Evolutionary conservation across 2,113 vertebrate genomes (phyloP).

Genomic region (Gallinago media): DNA sequence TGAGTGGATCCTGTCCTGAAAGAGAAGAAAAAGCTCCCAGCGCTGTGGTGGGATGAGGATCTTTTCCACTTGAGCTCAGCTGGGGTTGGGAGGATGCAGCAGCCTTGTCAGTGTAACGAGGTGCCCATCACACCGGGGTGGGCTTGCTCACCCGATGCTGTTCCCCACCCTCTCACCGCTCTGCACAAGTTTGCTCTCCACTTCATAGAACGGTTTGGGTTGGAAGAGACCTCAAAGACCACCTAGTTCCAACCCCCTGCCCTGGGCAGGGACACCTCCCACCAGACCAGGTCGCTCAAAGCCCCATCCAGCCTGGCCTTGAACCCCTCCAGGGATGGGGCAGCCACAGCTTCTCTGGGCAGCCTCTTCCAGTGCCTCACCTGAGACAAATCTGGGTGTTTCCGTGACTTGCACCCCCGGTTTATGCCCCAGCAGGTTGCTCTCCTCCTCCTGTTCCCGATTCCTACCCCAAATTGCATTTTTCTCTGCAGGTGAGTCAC

Average conservation of each 20-base stretch:
- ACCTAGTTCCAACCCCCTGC: neutral
- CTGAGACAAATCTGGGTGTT: neutral
- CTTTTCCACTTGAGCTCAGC: neutral
- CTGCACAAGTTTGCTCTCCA: neutral
- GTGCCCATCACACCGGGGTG: fast-evolving
- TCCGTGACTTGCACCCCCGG: neutral
- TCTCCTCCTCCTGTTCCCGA: neutral
- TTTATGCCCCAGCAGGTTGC: neutral
- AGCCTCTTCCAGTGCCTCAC: neutral
- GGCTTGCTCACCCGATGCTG: fast-evolving
- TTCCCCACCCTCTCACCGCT: neutral
- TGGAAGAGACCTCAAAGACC: neutral
- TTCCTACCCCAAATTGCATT: conserved; percentile 24
- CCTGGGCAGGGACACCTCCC: neutral
- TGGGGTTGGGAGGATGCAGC: neutral
- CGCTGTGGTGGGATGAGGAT: neutral
- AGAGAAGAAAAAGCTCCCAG: neutral
- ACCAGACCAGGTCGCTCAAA: neutral
- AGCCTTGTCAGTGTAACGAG: fast-evolving
- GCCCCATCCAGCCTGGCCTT: neutral
- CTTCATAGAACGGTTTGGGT: neutral
- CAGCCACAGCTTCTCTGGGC: neutral
- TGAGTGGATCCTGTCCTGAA: neutral
- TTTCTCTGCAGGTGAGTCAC: neutral
- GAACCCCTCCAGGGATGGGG: neutral